phyloP scores from a whole-genome alignment of 1,140 invertebrate genomes.

The Euura saliciscinereae region DNA sequence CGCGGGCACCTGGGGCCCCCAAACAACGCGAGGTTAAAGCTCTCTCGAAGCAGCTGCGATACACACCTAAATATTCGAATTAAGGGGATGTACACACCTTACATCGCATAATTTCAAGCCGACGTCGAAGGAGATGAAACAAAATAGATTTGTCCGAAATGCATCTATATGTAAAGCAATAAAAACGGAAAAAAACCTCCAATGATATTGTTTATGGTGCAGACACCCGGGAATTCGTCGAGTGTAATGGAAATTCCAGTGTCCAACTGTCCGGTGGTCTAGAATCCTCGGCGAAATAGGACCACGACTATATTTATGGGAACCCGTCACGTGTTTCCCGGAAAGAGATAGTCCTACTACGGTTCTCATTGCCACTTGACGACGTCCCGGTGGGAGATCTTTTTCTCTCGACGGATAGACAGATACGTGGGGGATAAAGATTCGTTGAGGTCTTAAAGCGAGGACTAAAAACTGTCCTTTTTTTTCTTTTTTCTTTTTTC shows the following conservation, averaged over 20 bases:
- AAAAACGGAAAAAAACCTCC: neutral
- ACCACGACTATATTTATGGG: conserved; percentile 40
- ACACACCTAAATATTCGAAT: neutral
- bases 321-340: conserved; percentile 31
- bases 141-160: neutral
- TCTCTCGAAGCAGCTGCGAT: neutral
- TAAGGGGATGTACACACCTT: neutral
- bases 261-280: conserved; percentile 22
- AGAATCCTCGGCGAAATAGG: neutral
- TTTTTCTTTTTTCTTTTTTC: no score
- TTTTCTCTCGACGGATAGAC: neutral
- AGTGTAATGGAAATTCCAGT: conserved; percentile 47
- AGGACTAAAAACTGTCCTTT: no score
- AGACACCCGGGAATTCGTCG: conserved; percentile 34
- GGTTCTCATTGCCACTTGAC: conserved; percentile 1
- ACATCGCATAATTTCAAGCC: neutral
- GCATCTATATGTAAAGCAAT: no score
- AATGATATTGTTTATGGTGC: conserved; percentile 49
- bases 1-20: neutral
- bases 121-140: neutral
- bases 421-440: neutral
- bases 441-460: no score
- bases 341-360: neutral
- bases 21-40: neutral
- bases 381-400: neutral